These are phyloP conservation scores for Falco rusticolus DNA, from an alignment of 2,797 vertebrate species.

Conservation along the genomic window DNA sequence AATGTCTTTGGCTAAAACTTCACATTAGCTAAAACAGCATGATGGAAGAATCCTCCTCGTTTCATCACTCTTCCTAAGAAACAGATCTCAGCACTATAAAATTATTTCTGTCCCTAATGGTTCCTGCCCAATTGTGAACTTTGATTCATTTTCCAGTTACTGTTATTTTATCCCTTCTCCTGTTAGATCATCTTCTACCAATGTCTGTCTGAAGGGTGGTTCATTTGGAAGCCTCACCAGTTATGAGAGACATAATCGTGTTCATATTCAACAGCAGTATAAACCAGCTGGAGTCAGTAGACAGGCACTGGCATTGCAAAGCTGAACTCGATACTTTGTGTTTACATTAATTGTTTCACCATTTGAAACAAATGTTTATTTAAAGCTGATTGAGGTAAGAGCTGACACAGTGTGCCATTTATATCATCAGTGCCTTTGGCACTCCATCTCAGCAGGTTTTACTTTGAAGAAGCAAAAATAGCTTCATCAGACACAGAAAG, in stretches of 20 bases:
- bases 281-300: background rate
- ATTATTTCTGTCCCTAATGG: background rate
- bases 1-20: background rate
- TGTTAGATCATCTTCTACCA: background rate
- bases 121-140: background rate
- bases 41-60: background rate
- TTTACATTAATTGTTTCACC: constrained; percentile 58
- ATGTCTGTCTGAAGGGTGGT: background rate
- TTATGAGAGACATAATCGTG: background rate
- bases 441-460: constrained; percentile 52
- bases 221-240: background rate
- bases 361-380: constrained; percentile 64
- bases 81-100: background rate
- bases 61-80: background rate
- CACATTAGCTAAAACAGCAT: background rate
- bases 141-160: background rate
- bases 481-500: constrained; percentile 51
- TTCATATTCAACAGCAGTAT: background rate
- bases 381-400: constrained; percentile 58
- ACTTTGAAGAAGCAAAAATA: constrained; percentile 63
- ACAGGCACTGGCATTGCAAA: background rate
- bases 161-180: background rate
- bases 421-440: constrained; percentile 41
- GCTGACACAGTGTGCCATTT: constrained; percentile 54
- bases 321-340: background rate